These are phyloP conservation scores for Phania funesta DNA, from an alignment of 2,888 invertebrate species.

Conservation along the genomic window DNA sequence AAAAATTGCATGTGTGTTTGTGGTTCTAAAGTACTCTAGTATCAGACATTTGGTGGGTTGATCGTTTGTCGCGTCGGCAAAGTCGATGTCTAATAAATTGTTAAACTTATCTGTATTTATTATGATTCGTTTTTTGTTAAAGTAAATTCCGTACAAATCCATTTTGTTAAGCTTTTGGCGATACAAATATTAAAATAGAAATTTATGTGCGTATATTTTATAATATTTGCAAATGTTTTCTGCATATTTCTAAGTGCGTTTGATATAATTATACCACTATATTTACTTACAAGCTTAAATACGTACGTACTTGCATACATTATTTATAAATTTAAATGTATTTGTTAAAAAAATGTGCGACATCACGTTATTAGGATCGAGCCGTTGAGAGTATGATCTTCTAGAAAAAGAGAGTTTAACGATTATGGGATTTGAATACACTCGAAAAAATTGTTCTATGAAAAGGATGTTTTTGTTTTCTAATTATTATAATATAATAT, in stretches of 20 bases:
- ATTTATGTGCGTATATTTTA: slow-evolving; percentile 7
- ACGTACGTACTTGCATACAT: not conserved
- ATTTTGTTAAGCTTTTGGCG: slow-evolving; percentile 27
- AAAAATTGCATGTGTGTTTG: not conserved
- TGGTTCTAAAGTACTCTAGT: slow-evolving; percentile 12
- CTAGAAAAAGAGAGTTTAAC: not conserved
- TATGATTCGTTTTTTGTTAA: slow-evolving; percentile 23
- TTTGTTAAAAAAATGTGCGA: slow-evolving; percentile 27
- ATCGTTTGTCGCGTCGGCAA: slow-evolving; percentile 10
- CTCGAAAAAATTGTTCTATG: not conserved
- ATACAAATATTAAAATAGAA: slow-evolving; percentile 15
- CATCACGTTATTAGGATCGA: slow-evolving; percentile 33
- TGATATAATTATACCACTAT: not conserved
- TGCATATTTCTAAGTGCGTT: not conserved
- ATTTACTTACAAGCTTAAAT: not conserved
- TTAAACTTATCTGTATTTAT: slow-evolving; percentile 13
- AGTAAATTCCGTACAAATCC: slow-evolving; percentile 22
- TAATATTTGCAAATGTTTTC: not conserved
- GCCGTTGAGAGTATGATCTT: slow-evolving; percentile 31
- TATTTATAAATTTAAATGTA: slow-evolving; percentile 25
- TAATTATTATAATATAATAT: not conserved
- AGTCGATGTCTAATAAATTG: slow-evolving; percentile 46
- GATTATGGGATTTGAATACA: slow-evolving; percentile 6
- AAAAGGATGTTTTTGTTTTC: not conserved
- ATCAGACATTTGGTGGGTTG: slow-evolving; percentile 34